These are phyloP conservation scores for Drosophila buzzatii DNA, from an alignment of 2,888 invertebrate species.

Conservation along the genomic window DNA sequence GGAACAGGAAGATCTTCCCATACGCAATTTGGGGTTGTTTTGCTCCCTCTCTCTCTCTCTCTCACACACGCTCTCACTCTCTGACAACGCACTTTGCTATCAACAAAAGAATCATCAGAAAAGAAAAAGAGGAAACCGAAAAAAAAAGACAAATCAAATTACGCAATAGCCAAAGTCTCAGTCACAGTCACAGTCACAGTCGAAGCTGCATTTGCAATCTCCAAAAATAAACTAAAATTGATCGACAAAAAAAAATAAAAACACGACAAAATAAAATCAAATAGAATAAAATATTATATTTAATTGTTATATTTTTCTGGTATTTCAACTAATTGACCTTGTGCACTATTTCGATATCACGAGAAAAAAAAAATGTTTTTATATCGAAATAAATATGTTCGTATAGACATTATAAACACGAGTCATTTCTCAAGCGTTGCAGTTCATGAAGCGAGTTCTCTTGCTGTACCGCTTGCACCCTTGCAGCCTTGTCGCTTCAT, in stretches of 20 bases:
- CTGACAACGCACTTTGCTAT: slow-evolving; percentile 46
- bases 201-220: slow-evolving; percentile 34
- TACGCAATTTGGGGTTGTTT: slow-evolving; percentile 46
- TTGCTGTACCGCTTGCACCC: neutral
- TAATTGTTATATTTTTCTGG: slow-evolving; percentile 66
- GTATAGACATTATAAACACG: slow-evolving; percentile 37
- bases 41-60: neutral
- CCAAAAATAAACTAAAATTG: slow-evolving; percentile 5
- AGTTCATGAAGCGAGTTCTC: slow-evolving; percentile 31
- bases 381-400: neutral
- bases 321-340: slow-evolving; percentile 78
- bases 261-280: slow-evolving; percentile 1
- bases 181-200: slow-evolving; percentile 20
- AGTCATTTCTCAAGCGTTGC: slow-evolving; percentile 57
- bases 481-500: neutral
- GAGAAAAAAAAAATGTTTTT: neutral
- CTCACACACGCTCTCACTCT: neutral
- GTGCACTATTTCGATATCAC: slow-evolving; percentile 72
- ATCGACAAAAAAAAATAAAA: slow-evolving; percentile 6
- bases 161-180: slow-evolving; percentile 45
- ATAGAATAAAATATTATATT: slow-evolving; percentile 42
- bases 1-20: slow-evolving; percentile 50
- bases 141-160: slow-evolving; percentile 41
- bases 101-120: slow-evolving; percentile 19
- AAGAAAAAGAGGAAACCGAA: slow-evolving; percentile 3